A percentile compares a stretch with the other conserved stretches of the same genome.
Conservation (phyloP, 2,888 invertebrate genomes). For the Protophormia terraenovae region DNA sequence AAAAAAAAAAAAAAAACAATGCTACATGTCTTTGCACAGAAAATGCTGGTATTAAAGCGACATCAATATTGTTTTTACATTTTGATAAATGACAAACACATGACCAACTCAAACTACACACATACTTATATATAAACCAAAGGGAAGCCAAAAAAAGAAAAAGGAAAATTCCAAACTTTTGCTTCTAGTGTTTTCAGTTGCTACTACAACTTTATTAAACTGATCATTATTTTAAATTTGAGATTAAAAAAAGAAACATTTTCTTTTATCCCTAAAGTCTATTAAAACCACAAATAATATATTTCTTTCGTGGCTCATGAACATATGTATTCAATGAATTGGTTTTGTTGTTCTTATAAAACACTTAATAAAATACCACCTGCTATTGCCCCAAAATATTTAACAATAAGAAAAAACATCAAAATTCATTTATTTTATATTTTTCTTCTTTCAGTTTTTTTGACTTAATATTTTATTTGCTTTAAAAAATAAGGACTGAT, state of each 20-base stretch:
- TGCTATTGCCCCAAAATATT: slow-evolving; percentile 11
- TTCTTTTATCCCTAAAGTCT: background rate
- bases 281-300: slow-evolving; percentile 2
- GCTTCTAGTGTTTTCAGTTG: background rate
- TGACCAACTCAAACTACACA: background rate
- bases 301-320: background rate
- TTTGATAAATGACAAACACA: slow-evolving; percentile 11
- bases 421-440: slow-evolving; percentile 29
- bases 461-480: background rate
- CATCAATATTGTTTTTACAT: background rate
- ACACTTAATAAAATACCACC: slow-evolving; percentile 23
- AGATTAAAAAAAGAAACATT: background rate
- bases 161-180: background rate
- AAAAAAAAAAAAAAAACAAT: background rate
- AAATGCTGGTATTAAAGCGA: background rate
- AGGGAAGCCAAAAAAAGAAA: background rate
- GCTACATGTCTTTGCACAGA: background rate
- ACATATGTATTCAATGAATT: background rate
- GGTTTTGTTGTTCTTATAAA: background rate
- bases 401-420: slow-evolving; percentile 6
- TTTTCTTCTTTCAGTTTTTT: background rate
- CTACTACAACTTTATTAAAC: background rate
- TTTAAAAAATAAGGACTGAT: background rate
- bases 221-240: slow-evolving; percentile 8
- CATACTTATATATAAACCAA: too few relatives aligned